phyloP scores from a whole-genome alignment of 2,113 vertebrate species.

The Setophaga kirtlandii region DNA sequence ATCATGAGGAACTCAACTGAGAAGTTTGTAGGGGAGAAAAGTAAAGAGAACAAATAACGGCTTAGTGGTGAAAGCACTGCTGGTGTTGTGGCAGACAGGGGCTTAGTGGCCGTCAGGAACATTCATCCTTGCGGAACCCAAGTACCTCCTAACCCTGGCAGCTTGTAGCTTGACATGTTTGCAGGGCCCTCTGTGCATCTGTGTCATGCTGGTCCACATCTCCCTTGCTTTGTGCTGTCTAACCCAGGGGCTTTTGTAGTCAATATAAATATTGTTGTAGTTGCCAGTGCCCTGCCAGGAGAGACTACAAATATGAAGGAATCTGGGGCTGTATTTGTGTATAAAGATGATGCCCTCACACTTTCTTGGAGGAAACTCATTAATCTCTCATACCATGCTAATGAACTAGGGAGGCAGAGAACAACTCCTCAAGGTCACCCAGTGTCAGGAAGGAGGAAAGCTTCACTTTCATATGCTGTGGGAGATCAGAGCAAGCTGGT shows the following conservation, averaged over 20 bases:
- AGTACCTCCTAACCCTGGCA: neutral
- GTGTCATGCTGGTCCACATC: neutral
- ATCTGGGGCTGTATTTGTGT: neutral
- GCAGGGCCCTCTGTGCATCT: neutral
- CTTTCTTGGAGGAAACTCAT: neutral
- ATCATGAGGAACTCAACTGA: neutral
- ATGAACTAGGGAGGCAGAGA: neutral
- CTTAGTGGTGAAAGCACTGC: neutral
- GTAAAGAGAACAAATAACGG: accelerated
- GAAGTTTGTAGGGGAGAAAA: neutral
- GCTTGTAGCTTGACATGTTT: neutral
- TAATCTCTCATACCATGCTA: neutral
- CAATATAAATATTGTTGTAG: neutral
- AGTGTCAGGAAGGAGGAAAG: neutral
- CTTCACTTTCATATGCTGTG: neutral
- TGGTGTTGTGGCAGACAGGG: neutral
- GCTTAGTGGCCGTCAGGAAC: neutral
- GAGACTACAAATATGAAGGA: neutral
- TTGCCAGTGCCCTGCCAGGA: neutral
- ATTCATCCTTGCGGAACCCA: neutral
- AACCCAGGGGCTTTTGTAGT: neutral
- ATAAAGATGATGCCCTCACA: neutral
- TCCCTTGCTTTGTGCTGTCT: neutral
- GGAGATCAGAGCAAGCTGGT: constrained; percentile 9
- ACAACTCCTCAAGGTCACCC: constrained; percentile 14